Evolutionary conservation across 2,888 invertebrate genomes (phyloP), one percentile per base, ranked within the genome.

Genomic region (Griposia aprilina): DNA sequence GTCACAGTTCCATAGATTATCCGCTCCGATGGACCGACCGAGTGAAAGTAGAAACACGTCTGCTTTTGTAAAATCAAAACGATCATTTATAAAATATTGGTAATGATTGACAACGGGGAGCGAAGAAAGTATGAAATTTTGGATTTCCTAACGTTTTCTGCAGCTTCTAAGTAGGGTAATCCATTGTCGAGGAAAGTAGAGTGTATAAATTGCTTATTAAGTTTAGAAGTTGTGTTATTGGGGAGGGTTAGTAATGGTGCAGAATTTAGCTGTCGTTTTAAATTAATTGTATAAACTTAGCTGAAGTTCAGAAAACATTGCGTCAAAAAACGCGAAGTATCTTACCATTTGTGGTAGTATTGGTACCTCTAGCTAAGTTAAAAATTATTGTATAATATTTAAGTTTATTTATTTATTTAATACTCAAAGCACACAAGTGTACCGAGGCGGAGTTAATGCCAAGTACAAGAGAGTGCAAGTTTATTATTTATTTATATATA

Each of bases 1-100:
- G 94, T 94, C 92, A 90, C 90, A 89, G 88, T 87, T 87, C 82
- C 87, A 85, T 86, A 87, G 78, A 91, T 92, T 92, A 91, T 91
- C 82, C 89, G 93, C 92, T 93, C 92, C 88, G 92, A 83, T 91
- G 92, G 85, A 70, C 88, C 80, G 87, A 68, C 81, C 75, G 74
- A 92, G 93, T 92, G 93, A 93, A 93, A 93, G 92, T 93, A 84
- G 83, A 77, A 77, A 84, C 80, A 87, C 75, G 84, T 65, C 84
- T 78, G 78, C 41, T 63, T 85, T 84, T 85, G 76, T 85, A 81
- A 81, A 90, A 85, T 83, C 84, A 79, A 78, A 86, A 76, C 78
- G 75, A 79, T 83, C 80, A 83, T 78, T 69, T 81, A 75, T 81
- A 84, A 84, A 88, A 83, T 82, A 86, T 87, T 73, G 65, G 88